Percentiles rank a stretch among this genome's conserved stretches.
Conservation (phyloP, 2,888 invertebrate species). For the Cybosia mesomella region DNA sequence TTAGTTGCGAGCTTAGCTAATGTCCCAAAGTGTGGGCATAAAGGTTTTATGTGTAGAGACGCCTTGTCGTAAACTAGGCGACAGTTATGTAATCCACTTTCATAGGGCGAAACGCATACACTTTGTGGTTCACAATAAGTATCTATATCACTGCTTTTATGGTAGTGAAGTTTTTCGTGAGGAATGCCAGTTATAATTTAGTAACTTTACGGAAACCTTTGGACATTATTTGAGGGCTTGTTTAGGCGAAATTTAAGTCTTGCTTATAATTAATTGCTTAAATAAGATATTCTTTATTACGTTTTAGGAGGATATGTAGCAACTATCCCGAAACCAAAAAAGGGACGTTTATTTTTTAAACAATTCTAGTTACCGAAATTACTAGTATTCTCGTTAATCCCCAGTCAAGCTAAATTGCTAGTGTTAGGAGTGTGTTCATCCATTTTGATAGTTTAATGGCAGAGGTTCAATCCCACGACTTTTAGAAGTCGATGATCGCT, state of each 20-base stretch:
- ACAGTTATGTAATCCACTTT: slow-evolving; percentile 60
- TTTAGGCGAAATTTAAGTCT: not conserved
- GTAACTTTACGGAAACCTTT: not conserved
- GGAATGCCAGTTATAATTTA: slow-evolving; percentile 10
- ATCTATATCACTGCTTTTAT: slow-evolving; percentile 34
- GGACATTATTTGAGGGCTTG: not conserved
- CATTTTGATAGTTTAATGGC: not conserved
- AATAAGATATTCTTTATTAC: not conserved
- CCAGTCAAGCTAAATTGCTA: no score
- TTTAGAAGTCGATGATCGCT: not conserved
- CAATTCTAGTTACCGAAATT: not conserved
- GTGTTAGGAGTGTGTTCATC: not conserved
- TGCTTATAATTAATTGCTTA: not conserved
- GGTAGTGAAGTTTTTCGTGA: slow-evolving; percentile 19
- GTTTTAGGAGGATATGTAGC: no score
- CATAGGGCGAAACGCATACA: slow-evolving; percentile 46
- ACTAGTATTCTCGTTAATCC: not conserved
- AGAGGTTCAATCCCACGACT: not conserved
- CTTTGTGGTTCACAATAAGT: slow-evolving; percentile 43
- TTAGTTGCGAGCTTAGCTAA: slow-evolving; percentile 53
- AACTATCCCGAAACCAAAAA: not conserved
- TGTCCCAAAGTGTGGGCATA: slow-evolving; percentile 61
- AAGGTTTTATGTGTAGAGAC: slow-evolving; percentile 67
- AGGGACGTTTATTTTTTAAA: not conserved
- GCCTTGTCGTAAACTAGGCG: slow-evolving; percentile 63